These are phyloP conservation scores for Aphelocoma californica DNA, from an alignment of 2,797 vertebrate species.

Conservation along the genomic window DNA sequence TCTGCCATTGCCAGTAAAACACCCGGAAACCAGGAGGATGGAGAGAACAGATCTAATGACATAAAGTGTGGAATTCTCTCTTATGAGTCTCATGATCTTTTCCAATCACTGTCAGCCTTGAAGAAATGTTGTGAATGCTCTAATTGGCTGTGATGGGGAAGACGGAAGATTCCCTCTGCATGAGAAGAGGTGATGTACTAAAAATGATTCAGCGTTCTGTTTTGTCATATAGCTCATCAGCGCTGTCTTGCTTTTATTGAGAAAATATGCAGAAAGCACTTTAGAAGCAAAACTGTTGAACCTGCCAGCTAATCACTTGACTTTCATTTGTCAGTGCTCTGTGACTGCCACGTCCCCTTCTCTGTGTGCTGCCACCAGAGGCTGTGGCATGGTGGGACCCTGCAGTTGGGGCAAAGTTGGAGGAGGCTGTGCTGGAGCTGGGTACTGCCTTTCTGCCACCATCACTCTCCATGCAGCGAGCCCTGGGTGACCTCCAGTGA, in stretches of 20 bases:
- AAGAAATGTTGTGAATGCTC: not conserved
- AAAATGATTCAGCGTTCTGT: conserved; percentile 12
- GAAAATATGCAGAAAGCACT: not conserved
- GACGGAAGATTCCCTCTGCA: not conserved
- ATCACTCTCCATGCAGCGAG: not conserved
- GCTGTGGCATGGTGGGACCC: not conserved
- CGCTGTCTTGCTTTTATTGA: not conserved
- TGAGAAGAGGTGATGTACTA: not conserved
- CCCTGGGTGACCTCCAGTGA: not conserved
- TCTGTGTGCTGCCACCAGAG: rapidly evolving
- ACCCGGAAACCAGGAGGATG: not conserved
- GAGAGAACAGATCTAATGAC: not conserved
- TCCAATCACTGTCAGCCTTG: not conserved
- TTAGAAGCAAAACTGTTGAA: not conserved
- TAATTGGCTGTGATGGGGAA: not conserved
- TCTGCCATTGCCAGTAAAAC: not conserved
- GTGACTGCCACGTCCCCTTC: not conserved
- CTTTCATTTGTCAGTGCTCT: not conserved
- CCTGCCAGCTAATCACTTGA: not conserved
- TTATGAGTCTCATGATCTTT: not conserved
- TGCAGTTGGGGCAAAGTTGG: not conserved
- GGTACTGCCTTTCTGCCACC: not conserved
- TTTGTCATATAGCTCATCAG: conserved; percentile 12
- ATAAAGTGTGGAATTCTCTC: not conserved
- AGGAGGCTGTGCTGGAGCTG: not conserved